Conservation (phyloP, 2,797 vertebrate species). For the Pseudochirops cupreus region DNA sequence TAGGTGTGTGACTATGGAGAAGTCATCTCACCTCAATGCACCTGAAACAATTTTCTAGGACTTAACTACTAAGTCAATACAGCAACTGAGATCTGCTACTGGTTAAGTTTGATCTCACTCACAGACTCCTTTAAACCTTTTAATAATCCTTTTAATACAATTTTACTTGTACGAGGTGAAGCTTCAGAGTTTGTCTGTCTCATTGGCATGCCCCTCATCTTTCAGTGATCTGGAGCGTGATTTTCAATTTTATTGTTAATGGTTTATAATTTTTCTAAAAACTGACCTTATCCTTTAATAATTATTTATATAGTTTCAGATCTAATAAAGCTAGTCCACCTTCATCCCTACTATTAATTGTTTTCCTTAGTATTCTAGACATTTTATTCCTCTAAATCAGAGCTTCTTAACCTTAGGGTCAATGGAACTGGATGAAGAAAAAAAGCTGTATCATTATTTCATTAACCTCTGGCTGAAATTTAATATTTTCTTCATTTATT, state of each 20-base stretch:
- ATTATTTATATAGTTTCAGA: no score
- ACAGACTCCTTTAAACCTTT: no score
- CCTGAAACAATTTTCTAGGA: neutral
- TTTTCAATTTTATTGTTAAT: neutral
- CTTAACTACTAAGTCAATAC: neutral
- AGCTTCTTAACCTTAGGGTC: no score
- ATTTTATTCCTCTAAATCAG: no score
- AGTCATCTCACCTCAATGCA: neutral
- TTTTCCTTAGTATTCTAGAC: no score
- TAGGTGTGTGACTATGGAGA: no score
- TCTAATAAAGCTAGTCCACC: no score
- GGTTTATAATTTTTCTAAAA: neutral
- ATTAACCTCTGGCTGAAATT: neutral
- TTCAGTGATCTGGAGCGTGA: neutral
- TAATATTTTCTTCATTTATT: neutral
- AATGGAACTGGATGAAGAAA: no score
- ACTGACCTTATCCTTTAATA: no score
- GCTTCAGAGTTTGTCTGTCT: neutral
- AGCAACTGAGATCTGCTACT: neutral
- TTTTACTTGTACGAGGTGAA: neutral
- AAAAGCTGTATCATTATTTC: neutral
- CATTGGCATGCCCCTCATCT: neutral
- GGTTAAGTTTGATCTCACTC: neutral
- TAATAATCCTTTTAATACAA: no score
- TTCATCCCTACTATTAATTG: no score